Percentiles rank a stretch among this genome's conserved stretches.
Conservation (phyloP, 2,113 vertebrate genomes). For the Phoenicopterus ruber region DNA sequence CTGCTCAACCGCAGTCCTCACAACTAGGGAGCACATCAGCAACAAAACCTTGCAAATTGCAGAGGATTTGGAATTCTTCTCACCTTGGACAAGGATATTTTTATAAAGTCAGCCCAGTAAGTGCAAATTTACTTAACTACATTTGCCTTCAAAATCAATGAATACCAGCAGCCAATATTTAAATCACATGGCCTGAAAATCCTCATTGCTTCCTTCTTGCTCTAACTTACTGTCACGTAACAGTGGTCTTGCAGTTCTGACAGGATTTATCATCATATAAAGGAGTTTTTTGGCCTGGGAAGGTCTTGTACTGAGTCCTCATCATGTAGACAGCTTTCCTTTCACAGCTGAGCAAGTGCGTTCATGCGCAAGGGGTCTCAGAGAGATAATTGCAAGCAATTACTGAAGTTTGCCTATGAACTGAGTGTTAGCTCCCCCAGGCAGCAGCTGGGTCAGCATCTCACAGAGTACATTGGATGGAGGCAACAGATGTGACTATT, state of each 20-base stretch:
- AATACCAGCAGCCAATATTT: neutral
- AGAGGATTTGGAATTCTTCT: neutral
- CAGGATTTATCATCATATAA: neutral
- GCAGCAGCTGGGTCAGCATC: neutral
- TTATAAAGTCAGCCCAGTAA: neutral
- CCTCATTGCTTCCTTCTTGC: neutral
- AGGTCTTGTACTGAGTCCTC: neutral
- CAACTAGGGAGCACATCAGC: neutral
- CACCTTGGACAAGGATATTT: neutral
- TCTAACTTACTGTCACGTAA: neutral
- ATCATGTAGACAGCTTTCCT: neutral
- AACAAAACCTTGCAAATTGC: neutral
- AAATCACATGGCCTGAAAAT: neutral
- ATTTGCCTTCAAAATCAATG: neutral
- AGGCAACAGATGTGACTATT: neutral
- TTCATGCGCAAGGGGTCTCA: neutral
- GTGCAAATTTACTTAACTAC: neutral
- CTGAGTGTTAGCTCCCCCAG: neutral
- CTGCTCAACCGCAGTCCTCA: neutral
- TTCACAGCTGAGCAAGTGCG: neutral
- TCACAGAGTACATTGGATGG: neutral
- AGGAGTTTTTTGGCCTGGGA: neutral
- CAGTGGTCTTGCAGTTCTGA: neutral
- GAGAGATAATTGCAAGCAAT: neutral
- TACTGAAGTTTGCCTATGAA: neutral